Evolutionary conservation across 2,888 invertebrate genomes (phyloP), one percentile per base, ranked within the genome.

Genomic region (Trachelus iudaicus): DNA sequence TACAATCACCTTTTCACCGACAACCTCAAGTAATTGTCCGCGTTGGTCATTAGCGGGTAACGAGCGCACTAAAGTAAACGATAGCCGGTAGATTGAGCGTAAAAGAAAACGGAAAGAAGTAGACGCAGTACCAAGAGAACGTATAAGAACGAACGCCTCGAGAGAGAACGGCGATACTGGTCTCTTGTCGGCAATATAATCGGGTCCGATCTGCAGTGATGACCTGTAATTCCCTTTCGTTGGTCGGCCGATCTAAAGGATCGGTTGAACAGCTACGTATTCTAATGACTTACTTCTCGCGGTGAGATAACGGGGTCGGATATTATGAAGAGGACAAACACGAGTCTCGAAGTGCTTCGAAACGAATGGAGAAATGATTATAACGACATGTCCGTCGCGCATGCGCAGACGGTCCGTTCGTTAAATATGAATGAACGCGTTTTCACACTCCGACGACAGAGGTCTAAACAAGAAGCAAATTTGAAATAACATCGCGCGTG

Each of bases 271-370:
- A 76, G 75, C 75, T 31, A 71, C 76, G 76, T 84, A 83, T 84
- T 84, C 84, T 83, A 85, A 85, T 84, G 85, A 81, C 84, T 86
- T 83, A 83, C 82, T 84, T 84, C 82, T 80, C 79, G 80, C 79
- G 81, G 80, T 81, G 81, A 83, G 81, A 81, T 81, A 84, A 82
- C 82, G 81, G 79, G 84, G 84, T 84, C 84, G 83, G 82, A 56
- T 23, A 56, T 56, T 56, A 56, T 23, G 56, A 56, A 23, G 56
- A 23, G 56, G 23, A 56, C 56, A 56, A 56, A 23, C 56, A 56
- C 56, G 56, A 56, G 56, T 23, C 56, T 56, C 56, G 56, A 23
- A 23, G 9, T 9, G 56, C 56, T 56, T 56, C 56, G 56, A 1
- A 56, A 56, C 56, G 56, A 56, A 56, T 56, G 56, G 56, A 56